These are phyloP conservation scores for Etia nguti DNA, from an alignment of 2,113 vertebrate genomes.

Conservation along the genomic window DNA sequence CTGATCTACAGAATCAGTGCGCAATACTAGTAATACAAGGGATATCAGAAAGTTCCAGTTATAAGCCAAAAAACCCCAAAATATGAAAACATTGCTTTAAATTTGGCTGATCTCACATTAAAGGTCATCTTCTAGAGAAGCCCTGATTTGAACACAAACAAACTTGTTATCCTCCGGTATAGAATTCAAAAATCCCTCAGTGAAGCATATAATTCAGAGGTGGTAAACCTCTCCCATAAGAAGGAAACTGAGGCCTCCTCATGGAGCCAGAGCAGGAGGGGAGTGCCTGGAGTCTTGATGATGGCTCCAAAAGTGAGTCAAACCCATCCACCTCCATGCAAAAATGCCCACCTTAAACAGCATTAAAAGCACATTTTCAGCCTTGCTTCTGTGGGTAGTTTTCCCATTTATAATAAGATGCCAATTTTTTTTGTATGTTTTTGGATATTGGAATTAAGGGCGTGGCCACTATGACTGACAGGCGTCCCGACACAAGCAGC, in stretches of 20 bases:
- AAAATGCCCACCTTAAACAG: background rate
- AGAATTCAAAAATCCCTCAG: background rate
- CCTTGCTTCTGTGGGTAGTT: background rate
- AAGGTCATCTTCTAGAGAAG: background rate
- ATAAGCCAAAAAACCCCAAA: background rate
- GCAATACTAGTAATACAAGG: accelerated
- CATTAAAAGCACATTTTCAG: background rate
- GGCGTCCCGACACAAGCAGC: accelerated
- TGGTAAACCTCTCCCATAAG: accelerated
- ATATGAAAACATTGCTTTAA: background rate
- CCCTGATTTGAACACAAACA: background rate
- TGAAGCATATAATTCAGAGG: background rate
- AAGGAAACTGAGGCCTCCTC: background rate
- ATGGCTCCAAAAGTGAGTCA: background rate
- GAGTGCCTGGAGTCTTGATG: background rate
- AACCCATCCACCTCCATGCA: background rate
- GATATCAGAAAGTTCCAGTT: background rate
- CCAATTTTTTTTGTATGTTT: background rate
- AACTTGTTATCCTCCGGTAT: background rate
- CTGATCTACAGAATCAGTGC: background rate
- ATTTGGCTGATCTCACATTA: background rate
- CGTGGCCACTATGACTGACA: background rate
- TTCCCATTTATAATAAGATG: background rate
- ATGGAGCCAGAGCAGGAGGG: accelerated
- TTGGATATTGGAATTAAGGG: background rate